These are phyloP conservation scores for Muscina levida DNA, from an alignment of 2,888 invertebrate species.

Conservation along the genomic window DNA sequence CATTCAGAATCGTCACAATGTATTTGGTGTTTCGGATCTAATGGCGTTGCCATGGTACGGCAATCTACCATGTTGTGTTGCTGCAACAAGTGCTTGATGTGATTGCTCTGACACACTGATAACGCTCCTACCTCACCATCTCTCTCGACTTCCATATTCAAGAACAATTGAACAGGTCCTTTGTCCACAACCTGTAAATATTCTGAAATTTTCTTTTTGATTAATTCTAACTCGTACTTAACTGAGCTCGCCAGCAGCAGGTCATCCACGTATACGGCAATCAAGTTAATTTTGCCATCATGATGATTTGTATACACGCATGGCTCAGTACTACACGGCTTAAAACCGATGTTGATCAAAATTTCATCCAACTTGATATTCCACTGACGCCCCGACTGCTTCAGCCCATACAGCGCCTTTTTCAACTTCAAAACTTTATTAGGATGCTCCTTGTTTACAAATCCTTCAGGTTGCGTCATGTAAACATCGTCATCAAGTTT, in stretches of 20 bases:
- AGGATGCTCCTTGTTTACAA: constrained; percentile 38
- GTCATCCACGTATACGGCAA: constrained; percentile 57
- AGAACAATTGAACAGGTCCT: constrained; percentile 44
- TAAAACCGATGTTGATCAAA: constrained; percentile 43
- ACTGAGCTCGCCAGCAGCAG: constrained; percentile 51
- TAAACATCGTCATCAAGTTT: constrained; percentile 58
- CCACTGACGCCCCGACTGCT: constrained; percentile 65
- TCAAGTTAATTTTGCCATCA: constrained; percentile 24
- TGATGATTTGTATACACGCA: constrained; percentile 53
- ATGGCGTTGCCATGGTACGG: constrained; percentile 46
- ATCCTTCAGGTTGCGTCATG: constrained; percentile 56
- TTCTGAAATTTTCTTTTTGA: constrained; percentile 33
- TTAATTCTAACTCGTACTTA: constrained; percentile 17
- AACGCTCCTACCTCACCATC: constrained; percentile 38
- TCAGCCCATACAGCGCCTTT: constrained; percentile 67
- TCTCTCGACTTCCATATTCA: constrained; percentile 52
- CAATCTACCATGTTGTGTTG: constrained; percentile 40
- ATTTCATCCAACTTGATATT: constrained; percentile 45
- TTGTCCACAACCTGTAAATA: constrained; percentile 45
- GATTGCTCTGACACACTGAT: constrained; percentile 31
- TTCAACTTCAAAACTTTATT: constrained; percentile 56
- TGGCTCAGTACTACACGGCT: constrained; percentile 52
- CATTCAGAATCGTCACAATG: neutral
- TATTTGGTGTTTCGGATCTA: constrained; percentile 36
- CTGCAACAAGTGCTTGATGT: constrained; percentile 23